Evolutionary conservation across 2,113 vertebrate genomes (phyloP).

Genomic region (Edolisoma coerulescens): DNA sequence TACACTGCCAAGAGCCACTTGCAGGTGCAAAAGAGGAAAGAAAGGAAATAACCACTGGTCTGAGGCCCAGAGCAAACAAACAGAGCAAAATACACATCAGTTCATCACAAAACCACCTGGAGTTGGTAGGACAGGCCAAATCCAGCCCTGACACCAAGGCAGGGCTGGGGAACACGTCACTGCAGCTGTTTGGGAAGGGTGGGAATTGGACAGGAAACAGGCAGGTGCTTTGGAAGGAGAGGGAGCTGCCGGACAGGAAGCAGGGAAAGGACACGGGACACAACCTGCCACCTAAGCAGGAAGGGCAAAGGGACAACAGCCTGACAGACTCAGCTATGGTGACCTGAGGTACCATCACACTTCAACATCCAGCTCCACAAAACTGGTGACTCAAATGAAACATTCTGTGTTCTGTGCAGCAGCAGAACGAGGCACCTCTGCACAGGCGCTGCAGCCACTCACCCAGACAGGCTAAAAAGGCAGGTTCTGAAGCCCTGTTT

Average conservation of each 20-base stretch:
- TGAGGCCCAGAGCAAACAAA: neutral
- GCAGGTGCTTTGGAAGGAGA: neutral
- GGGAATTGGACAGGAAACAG: neutral
- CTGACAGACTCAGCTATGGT: neutral
- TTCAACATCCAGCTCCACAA: neutral
- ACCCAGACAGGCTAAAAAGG: neutral
- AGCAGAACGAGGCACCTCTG: neutral
- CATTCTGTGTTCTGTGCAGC: neutral
- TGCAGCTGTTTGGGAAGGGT: neutral
- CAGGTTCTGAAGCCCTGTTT: neutral
- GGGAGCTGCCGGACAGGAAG: neutral
- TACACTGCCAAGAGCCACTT: neutral
- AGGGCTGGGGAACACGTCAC: neutral
- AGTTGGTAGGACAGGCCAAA: neutral
- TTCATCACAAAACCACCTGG: neutral
- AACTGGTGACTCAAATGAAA: neutral
- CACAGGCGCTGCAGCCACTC: neutral
- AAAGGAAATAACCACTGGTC: neutral
- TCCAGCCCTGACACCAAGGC: neutral
- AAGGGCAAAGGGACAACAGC: neutral
- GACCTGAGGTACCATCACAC: neutral
- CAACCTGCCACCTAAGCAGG: neutral
- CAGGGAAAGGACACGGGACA: neutral
- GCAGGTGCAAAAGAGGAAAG: constrained; percentile 40
- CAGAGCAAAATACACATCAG: neutral